These are phyloP conservation scores for Procavia capensis DNA, from an alignment of 2,113 vertebrate genomes.

Conservation along the genomic window DNA sequence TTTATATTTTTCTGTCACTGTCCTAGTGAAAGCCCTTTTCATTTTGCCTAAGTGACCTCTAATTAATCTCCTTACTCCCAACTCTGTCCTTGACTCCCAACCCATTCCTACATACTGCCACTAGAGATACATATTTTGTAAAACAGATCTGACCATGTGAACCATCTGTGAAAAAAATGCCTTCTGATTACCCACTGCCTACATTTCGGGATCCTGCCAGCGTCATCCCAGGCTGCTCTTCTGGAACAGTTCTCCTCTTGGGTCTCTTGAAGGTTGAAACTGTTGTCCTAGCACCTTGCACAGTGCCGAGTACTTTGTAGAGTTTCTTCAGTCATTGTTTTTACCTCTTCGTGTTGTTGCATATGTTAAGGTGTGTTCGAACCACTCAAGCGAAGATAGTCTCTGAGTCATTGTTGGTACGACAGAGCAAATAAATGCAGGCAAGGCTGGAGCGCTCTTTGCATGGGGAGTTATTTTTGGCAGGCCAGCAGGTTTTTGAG, in stretches of 20 bases:
- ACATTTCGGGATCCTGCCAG: neutral
- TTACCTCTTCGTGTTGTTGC: neutral
- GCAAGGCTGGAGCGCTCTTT: neutral
- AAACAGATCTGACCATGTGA: neutral
- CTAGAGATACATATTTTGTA: neutral
- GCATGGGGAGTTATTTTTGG: neutral
- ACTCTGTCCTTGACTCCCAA: neutral
- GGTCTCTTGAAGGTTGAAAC: neutral
- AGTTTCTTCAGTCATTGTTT: neutral
- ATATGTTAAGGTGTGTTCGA: neutral
- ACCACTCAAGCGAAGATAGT: neutral
- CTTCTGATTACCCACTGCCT: neutral
- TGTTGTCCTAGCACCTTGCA: neutral
- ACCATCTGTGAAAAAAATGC: neutral
- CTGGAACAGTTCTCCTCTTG: neutral
- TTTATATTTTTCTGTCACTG: neutral
- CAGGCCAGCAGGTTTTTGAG: neutral
- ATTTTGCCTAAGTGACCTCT: neutral
- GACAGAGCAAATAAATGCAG: neutral
- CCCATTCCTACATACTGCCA: neutral
- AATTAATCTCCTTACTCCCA: constrained; percentile 2
- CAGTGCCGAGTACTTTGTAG: neutral
- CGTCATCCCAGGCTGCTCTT: neutral
- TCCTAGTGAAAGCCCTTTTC: neutral
- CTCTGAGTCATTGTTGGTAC: neutral